A percentile compares a stretch with the other conserved stretches of the same genome.
These are phyloP conservation scores for Coranthus polyacanthus DNA, from an alignment of 2,797 vertebrate genomes.

Conservation along the genomic window DNA sequence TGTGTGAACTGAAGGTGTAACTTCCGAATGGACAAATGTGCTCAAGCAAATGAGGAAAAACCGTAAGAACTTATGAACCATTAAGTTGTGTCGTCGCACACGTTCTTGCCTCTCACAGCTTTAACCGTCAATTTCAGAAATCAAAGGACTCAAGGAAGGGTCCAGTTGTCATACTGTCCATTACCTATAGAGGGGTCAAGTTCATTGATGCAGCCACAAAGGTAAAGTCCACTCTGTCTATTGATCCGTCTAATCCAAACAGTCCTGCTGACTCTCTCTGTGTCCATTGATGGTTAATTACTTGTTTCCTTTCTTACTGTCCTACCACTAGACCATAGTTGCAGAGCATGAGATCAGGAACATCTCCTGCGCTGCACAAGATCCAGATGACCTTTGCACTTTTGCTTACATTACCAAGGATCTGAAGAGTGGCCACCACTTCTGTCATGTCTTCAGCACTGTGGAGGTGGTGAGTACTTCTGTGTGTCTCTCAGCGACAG, in stretches of 20 bases:
- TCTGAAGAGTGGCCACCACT: conserved; percentile 96
- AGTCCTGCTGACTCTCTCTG: conserved; percentile 12
- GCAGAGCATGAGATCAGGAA: conserved; percentile 98
- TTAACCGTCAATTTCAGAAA: conserved; percentile 83
- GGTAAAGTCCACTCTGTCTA: conserved; percentile 77
- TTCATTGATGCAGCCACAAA: conserved; percentile 98
- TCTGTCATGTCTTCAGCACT: conserved; percentile 98
- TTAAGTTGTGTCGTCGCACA: background rate
- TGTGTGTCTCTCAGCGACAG: background rate
- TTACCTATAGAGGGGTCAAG: conserved; percentile 98
- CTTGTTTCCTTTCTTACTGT: conserved; percentile 31
- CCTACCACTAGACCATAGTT: conserved; percentile 89
- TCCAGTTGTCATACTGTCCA: conserved; percentile 96
- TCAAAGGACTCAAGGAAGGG: conserved; percentile 98
- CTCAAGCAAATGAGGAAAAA: background rate
- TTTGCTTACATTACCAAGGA: conserved; percentile 99
- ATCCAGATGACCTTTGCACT: conserved; percentile 96
- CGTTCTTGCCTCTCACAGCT: conserved; percentile 18
- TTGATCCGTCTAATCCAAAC: conserved; percentile 24
- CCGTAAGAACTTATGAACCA: background rate
- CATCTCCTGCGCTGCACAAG: conserved; percentile 98
- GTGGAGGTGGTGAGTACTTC: conserved; percentile 92
- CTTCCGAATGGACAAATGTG: too few species aligned
- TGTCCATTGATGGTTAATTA: conserved; percentile 21
- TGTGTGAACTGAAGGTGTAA: too few species aligned